These are phyloP conservation scores for Lasioglossum morio DNA, from an alignment of 2,888 invertebrate species.

Conservation along the genomic window DNA sequence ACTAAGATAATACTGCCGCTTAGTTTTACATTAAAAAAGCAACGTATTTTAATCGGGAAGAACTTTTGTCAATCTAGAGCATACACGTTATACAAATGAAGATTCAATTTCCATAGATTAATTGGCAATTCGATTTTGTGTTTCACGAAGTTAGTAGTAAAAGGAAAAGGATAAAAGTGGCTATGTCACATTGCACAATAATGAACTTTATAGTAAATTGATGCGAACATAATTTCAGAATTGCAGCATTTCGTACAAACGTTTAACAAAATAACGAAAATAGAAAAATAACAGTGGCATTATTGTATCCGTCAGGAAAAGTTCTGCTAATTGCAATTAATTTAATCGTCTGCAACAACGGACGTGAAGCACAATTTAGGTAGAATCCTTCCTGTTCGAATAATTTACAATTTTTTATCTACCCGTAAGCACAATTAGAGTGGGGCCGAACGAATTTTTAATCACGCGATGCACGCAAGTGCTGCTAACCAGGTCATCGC, in stretches of 20 bases:
- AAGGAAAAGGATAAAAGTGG: not conserved
- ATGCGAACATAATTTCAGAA: not conserved
- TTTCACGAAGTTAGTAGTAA: no score
- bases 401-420: not conserved
- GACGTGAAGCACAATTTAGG: not conserved
- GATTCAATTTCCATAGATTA: not conserved
- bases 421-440: slow-evolving; percentile 2
- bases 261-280: not conserved
- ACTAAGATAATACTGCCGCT: not conserved
- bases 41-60: not conserved
- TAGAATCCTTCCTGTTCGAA: not conserved
- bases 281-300: not conserved
- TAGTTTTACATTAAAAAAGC: no score
- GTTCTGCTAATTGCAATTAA: not conserved
- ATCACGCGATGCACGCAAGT: not conserved
- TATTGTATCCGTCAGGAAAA: not conserved
- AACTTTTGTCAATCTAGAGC: not conserved
- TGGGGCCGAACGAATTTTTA: not conserved
- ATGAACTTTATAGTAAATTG: not conserved
- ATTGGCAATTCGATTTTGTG: no score
- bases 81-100: not conserved
- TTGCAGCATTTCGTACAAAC: not conserved
- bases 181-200: not conserved
- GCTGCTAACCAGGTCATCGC: not conserved
- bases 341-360: not conserved